Evolutionary conservation across 2,888 invertebrate species (phyloP).

Genomic region (Amiota minor): DNA sequence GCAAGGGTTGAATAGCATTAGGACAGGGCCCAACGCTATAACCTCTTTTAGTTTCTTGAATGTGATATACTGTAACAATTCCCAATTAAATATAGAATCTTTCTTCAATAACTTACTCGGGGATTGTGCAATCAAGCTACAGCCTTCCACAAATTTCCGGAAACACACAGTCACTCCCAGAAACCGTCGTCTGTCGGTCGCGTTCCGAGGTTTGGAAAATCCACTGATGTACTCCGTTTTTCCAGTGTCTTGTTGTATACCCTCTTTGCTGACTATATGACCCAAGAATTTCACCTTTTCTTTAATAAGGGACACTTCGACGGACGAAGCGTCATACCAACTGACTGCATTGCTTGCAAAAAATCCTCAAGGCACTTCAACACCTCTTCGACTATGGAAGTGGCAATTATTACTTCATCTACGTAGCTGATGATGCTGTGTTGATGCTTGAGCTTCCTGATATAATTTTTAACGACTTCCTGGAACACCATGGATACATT

Average conservation of each 20-base stretch:
- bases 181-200: slow-evolving; percentile 55
- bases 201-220: slow-evolving; percentile 48
- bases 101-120: slow-evolving; percentile 44
- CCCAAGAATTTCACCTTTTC: slow-evolving; percentile 53
- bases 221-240: slow-evolving; percentile 54
- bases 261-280: slow-evolving; percentile 49
- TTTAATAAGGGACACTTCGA: slow-evolving; percentile 52
- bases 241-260: slow-evolving; percentile 48
- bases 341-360: slow-evolving; percentile 23
- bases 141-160: slow-evolving; percentile 54
- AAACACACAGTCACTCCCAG: slow-evolving; percentile 62
- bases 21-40: slow-evolving; percentile 51
- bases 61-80: slow-evolving; percentile 31
- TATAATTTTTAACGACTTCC: slow-evolving; percentile 47
- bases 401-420: slow-evolving; percentile 30
- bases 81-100: slow-evolving; percentile 39
- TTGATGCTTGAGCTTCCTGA: slow-evolving; percentile 21
- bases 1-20: slow-evolving; percentile 47
- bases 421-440: slow-evolving; percentile 21
- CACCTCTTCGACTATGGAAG: background rate
- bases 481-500: slow-evolving; percentile 51
- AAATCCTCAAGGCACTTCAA: slow-evolving; percentile 28
- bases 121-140: slow-evolving; percentile 50
- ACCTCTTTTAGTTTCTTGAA: slow-evolving; percentile 46
- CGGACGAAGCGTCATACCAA: slow-evolving; percentile 42